phyloP scores from a whole-genome alignment of 2,888 invertebrate species.

The Meandrusa payeni region DNA sequence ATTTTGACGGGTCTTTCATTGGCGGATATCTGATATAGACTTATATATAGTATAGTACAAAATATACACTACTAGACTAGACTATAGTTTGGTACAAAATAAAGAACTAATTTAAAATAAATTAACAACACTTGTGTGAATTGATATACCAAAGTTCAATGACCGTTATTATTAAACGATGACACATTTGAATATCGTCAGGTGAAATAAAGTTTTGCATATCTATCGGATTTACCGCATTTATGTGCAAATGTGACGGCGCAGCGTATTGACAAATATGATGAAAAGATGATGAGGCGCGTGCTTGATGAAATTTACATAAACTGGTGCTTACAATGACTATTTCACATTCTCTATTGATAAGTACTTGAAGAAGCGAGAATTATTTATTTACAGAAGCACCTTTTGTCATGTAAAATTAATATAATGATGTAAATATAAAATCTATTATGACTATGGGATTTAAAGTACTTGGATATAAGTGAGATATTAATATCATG shows the following conservation, averaged over 20 bases:
- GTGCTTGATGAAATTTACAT: slow-evolving; percentile 36
- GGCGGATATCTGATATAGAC: too few species aligned
- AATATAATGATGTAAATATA: too few species aligned
- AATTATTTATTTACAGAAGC: slow-evolving; percentile 1
- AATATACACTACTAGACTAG: too few species aligned
- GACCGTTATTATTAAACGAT: slow-evolving; percentile 56
- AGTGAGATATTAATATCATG: too few species aligned
- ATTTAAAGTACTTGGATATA: too few species aligned
- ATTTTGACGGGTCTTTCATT: too few species aligned
- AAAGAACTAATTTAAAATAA: too few species aligned
- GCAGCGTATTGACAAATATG: slow-evolving; percentile 13
- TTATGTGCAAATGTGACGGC: slow-evolving; percentile 53
- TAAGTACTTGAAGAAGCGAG: slow-evolving; percentile 26
- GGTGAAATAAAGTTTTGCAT: slow-evolving; percentile 68
- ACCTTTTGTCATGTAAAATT: too few species aligned
- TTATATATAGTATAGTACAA: too few species aligned
- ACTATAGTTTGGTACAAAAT: too few species aligned
- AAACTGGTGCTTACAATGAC: slow-evolving; percentile 27
- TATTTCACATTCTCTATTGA: slow-evolving; percentile 18
- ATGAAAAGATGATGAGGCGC: slow-evolving; percentile 30
- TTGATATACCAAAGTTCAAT: slow-evolving; percentile 57
- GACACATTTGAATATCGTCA: slow-evolving; percentile 55
- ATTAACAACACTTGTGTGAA: slow-evolving; percentile 43
- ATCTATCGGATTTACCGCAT: slow-evolving; percentile 56
- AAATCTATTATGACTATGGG: too few species aligned